Percentiles rank a stretch among this genome's conserved stretches.
Conservation (phyloP, 2,113 vertebrate genomes). For the Indicator indicator region DNA sequence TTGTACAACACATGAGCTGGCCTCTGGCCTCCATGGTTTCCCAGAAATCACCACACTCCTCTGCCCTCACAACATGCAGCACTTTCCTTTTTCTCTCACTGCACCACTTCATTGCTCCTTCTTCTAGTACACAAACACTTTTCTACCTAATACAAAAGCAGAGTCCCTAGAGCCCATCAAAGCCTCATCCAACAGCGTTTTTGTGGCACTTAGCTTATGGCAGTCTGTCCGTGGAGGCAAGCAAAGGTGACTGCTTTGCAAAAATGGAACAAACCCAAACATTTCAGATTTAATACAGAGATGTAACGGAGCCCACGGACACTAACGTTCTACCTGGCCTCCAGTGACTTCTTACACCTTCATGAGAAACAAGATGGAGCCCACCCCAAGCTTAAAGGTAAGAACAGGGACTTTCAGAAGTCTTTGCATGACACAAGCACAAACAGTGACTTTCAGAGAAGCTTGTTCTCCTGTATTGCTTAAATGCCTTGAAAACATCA, state of each 20-base stretch:
- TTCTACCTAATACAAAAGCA: neutral
- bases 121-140: neutral
- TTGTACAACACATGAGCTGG: neutral
- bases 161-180: neutral
- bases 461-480: neutral
- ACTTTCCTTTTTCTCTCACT: slow-evolving; percentile 9
- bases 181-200: neutral
- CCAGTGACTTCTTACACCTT: slow-evolving; percentile 44
- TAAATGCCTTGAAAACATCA: neutral
- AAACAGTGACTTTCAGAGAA: slow-evolving; percentile 1
- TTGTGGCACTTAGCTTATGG: neutral
- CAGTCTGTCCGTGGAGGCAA: neutral
- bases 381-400: neutral
- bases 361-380: neutral
- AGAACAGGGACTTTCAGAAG: slow-evolving; percentile 8
- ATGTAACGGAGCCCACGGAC: slow-evolving; percentile 33
- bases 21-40: neutral
- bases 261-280: neutral
- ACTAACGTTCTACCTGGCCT: neutral
- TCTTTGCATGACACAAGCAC: neutral
- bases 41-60: neutral
- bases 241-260: neutral
- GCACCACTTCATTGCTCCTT: neutral
- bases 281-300: neutral
- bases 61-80: neutral